A percentile compares a stretch with the other conserved stretches of the same genome.
Conservation (phyloP, 1,140 invertebrate genomes). For the Mesaphorura yosii region DNA sequence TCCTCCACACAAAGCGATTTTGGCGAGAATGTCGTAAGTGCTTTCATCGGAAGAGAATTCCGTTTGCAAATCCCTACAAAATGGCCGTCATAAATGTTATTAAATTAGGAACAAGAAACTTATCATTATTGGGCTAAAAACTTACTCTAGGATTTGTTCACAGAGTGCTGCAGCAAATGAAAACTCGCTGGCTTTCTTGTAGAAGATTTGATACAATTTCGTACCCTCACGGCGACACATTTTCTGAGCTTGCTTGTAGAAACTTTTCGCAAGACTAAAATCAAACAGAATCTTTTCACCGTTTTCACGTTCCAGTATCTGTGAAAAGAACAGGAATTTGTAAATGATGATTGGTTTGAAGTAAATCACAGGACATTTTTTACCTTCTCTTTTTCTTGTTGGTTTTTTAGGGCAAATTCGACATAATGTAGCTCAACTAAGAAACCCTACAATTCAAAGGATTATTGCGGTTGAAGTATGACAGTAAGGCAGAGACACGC, state of each 20-base stretch:
- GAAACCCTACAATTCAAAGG: no score
- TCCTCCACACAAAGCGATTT: not conserved
- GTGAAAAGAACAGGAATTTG: not conserved
- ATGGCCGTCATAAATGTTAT: not conserved
- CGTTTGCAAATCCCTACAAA: not conserved
- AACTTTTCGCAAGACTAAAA: conserved; percentile 4
- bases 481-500: no score
- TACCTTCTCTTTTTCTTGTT: no score
- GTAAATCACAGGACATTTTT: no score
- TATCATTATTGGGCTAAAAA: not conserved
- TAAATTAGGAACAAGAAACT: not conserved
- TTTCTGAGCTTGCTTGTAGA: not conserved
- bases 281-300: conserved; percentile 2
- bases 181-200: not conserved
- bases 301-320: conserved; percentile 3
- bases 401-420: no score
- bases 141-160: not conserved
- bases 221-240: not conserved
- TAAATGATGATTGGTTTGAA: no score
- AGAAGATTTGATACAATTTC: not conserved
- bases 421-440: no score
- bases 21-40: not conserved
- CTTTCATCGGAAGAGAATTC: not conserved
- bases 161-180: not conserved
- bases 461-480: no score